phyloP scores from a whole-genome alignment of 2,113 vertebrate species.

The Pelmatolapia mariae region DNA sequence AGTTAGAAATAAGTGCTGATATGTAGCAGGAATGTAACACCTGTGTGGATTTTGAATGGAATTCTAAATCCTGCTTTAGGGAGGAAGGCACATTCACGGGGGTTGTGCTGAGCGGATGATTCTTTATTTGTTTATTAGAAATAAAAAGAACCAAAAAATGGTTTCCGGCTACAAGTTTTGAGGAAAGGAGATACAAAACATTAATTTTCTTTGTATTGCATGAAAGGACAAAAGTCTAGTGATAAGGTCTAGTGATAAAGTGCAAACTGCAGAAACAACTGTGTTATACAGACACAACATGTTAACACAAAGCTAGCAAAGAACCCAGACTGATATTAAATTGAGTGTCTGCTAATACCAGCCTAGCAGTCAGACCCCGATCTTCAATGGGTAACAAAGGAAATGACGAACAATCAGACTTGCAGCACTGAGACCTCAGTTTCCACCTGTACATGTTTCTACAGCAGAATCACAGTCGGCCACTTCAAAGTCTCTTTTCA shows the following conservation, averaged over 20 bases:
- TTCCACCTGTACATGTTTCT: neutral
- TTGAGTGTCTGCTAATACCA: neutral
- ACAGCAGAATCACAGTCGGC: neutral
- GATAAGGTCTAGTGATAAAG: neutral
- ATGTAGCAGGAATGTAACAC: neutral
- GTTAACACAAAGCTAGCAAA: neutral
- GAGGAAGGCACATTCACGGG: neutral
- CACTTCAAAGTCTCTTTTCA: neutral
- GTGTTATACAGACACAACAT: neutral
- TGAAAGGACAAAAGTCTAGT: neutral
- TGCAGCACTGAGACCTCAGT: neutral
- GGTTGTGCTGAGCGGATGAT: neutral
- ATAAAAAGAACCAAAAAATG: neutral
- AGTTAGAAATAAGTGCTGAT: conserved; percentile 24
- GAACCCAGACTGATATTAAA: neutral
- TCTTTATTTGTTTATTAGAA: neutral
- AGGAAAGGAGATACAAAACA: rapidly evolving
- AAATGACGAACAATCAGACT: neutral
- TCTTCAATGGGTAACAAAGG: neutral
- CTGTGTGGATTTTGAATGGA: neutral
- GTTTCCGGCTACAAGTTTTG: neutral
- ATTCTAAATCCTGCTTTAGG: neutral
- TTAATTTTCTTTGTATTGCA: neutral
- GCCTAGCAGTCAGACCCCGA: neutral
- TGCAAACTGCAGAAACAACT: neutral